These are phyloP conservation scores for Sebastolobus alascanus DNA, from an alignment of 2,797 vertebrate genomes.

Conservation along the genomic window DNA sequence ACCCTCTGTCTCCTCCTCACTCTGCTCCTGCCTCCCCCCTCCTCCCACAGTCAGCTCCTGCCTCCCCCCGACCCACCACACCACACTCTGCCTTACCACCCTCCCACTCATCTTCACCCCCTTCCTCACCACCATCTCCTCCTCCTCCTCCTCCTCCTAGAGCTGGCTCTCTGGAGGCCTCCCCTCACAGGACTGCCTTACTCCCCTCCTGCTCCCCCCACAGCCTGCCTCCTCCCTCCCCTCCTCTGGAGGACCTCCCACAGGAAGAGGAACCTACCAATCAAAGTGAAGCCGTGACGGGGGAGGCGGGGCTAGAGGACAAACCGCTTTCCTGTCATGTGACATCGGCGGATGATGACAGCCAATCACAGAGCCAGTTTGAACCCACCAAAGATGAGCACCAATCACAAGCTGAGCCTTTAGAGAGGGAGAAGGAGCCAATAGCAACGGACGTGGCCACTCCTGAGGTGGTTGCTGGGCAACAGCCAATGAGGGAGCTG, in stretches of 20 bases:
- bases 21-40: neutral
- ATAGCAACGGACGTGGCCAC: neutral
- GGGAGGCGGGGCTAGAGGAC: neutral
- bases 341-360: slow-evolving; percentile 6
- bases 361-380: slow-evolving; percentile 50
- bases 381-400: slow-evolving; percentile 52
- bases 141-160: slow-evolving; percentile 10
- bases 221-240: neutral
- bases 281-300: neutral
- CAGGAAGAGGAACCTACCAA: slow-evolving; percentile 5
- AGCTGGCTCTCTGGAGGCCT: slow-evolving; percentile 53
- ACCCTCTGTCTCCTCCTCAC: slow-evolving; percentile 4
- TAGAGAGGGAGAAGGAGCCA: slow-evolving; percentile 1
- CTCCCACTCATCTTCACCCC: neutral
- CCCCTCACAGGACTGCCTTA: slow-evolving; percentile 43
- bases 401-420: slow-evolving; percentile 46
- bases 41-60: neutral
- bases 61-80: neutral
- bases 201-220: slow-evolving; percentile 18
- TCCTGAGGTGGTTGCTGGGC: neutral
- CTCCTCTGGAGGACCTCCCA: neutral
- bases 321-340: slow-evolving; percentile 2
- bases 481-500: slow-evolving; percentile 38
- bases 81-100: slow-evolving; percentile 16
- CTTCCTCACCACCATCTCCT: slow-evolving; percentile 39